Base-by-base conservation (phyloP, 2,888 invertebrate species). In the Drosophila greeni region DNA sequence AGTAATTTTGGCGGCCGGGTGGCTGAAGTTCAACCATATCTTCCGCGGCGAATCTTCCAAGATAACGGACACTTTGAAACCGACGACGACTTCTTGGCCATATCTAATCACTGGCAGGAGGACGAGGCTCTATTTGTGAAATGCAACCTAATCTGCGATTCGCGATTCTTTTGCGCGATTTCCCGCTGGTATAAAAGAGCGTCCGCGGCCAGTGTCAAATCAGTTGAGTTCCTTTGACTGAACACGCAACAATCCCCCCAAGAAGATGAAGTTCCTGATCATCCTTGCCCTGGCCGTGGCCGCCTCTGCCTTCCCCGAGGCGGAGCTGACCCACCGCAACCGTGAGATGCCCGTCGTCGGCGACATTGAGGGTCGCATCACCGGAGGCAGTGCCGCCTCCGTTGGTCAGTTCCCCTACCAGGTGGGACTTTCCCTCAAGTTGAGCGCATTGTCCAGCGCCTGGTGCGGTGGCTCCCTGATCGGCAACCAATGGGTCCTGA, bases 391-490 rank as follows among this genome's bases (percentile, higher is more conserved):
- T 2, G 0, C 8, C 1, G 86, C 86, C 18, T 0, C 33, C 6
- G 59, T 24, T 6, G 78, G 81, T 14, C 75, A 82, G 51, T 81
- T 82, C 66, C 84, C 84, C 54, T 86, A 83, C 60, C 83, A 84
- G 70, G 84, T 70, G 36, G 86, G 81, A 43, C 73, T 85, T 11
- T 68, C 72, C 42, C 54, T 83, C 2, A 43, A 39, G 16, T 0
- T 74, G 11, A 70, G 11, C 31, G 31, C 70, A n/a, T 0, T 58
- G 1, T 57, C 71, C n/a, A 64, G 60, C 33, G 67, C 73, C 48
- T 84, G 74, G 78, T 85, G 85, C 65, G 84, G 85, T 31, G 84
- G 84, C 20, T 72, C 85, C 20, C 26, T 85, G 47, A 84, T 85
- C 31, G 33, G 67, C 14, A 31, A 1, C 26, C 3, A 20, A 0